Base-by-base conservation (phyloP, 1,140 invertebrate genomes). In the Limonius californicus region DNA sequence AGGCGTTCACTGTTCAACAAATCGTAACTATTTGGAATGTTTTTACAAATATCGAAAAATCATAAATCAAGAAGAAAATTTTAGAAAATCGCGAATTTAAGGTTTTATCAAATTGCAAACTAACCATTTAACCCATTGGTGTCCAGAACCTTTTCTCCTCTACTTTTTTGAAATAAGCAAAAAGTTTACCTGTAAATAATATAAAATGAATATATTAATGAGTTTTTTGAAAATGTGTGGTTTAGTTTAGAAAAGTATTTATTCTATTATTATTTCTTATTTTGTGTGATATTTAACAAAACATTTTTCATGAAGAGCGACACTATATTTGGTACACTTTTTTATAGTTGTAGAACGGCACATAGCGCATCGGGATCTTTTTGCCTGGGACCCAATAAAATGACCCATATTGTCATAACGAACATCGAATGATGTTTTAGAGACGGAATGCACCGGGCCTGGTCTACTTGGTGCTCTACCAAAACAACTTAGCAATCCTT, bases 121-220 rank as follows among this genome's bases (percentile, higher is more conserved):
- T n/a, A n/a, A n/a, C n/a, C n/a, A n/a, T n/a, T 50, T 21, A 50
- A 50, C 45, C 15, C 45, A 50, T 16, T 50, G 19, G 20, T 50
- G 45, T 18, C 45, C 45, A 50, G 45, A 50, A 50, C 16, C 19
- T 19, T 19, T 50, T 50, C n/a, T 50, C n/a, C 1, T 39, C 35
- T 18, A 14, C 14, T 4, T 19, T 50, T 50, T 50, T 50, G 16
- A 19, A 39, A 39, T 18, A 50, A 50, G 14, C 16, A 18, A 21
- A 50, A 18, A 18, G 12, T 14, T 19, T 18, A 8, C 7, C 4
- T 6, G 15, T 8, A 45, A 45, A 45, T 45, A 15, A 45, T 4
- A 4, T 15, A n/a, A 45, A 45, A 45, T 4, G 15, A 45, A 45
- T 14, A 18, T 4, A 15, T 7, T 15, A 45, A 4, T 45, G 4